Base-by-base conservation (phyloP, 1,140 invertebrate species). In the Amyelois transitella region DNA sequence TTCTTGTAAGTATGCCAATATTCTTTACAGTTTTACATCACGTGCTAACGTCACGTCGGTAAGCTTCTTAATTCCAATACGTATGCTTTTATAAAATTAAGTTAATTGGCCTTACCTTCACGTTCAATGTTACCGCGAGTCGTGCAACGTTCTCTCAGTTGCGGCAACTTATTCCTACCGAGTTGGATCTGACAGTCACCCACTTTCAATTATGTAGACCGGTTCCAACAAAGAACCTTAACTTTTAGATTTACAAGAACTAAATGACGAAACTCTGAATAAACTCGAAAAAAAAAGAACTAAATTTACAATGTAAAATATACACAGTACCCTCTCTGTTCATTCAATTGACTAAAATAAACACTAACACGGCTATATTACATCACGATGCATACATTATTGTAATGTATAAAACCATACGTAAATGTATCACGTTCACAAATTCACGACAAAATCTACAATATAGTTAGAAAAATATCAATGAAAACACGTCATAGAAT, bases 81-180 rank as follows among this genome's bases (percentile, higher is more conserved):
- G 60, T 62, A 55, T 55, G 57, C 64, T 67, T 64, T 77, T 74
- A 69, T 66, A 64, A 60, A 70, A 75, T 74, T 67, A 69, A 74
- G 53, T 69, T 74, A 75, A 78, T 78, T 75, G 71, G 51, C 55
- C 62, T 82, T 71, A 80, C 81, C 80, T 85, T 81, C 75, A 62
- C 61, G 69, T 75, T 75, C 72, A 81, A 82, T 81, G 73, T 66
- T 80, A 77, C 49, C 52, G 59, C 38, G 55, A 50, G 52, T 69
- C 64, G 73, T 67, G 70, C 60, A 67, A 76, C 81, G 63, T 67
- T 79, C 68, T 73, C 72, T 17, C n/a, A 49, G 56, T 66, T 63
- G 60, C 55, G 48, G 58, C 57, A 62, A 60, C 53, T 75, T 69
- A 69, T 73, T 76, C 60, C 58, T 58, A 69, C 62, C 51, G 59